These are phyloP conservation scores for Prionace glauca DNA, from an alignment of 2,797 vertebrate genomes.

Conservation along the genomic window DNA sequence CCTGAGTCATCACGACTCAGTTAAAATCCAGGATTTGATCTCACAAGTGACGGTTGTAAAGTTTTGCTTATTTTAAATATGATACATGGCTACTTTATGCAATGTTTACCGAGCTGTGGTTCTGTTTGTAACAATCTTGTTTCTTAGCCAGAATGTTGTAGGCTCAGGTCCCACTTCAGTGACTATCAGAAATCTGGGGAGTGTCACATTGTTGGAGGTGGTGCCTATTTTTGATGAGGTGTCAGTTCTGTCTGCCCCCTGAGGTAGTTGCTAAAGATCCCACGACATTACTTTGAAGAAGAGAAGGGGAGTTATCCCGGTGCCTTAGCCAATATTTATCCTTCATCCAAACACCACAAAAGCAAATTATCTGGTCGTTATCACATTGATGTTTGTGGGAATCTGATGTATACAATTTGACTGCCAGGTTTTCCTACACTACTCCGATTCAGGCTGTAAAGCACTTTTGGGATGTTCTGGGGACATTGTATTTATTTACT, in stretches of 20 bases:
- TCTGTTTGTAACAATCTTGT: background rate
- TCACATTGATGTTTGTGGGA: background rate
- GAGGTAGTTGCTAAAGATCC: background rate
- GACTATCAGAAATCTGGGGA: background rate
- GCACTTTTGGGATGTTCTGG: background rate
- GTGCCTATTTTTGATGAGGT: background rate
- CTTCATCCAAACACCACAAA: background rate
- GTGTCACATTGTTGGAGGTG: background rate
- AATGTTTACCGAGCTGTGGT: background rate
- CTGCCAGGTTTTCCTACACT: background rate
- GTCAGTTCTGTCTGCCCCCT: background rate
- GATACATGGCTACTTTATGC: background rate
- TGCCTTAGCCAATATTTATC: background rate
- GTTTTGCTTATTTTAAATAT: background rate
- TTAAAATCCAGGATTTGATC: background rate
- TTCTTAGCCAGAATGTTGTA: background rate
- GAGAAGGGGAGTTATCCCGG: background rate
- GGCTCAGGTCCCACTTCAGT: background rate
- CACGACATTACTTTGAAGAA: background rate
- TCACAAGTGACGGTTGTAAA: background rate
- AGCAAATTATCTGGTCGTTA: background rate
- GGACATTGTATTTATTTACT: background rate
- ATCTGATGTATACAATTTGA: background rate
- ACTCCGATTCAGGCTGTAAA: background rate
- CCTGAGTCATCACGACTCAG: no score